Conservation (phyloP, 2,113 vertebrate species). For the Takifugu flavidus region DNA sequence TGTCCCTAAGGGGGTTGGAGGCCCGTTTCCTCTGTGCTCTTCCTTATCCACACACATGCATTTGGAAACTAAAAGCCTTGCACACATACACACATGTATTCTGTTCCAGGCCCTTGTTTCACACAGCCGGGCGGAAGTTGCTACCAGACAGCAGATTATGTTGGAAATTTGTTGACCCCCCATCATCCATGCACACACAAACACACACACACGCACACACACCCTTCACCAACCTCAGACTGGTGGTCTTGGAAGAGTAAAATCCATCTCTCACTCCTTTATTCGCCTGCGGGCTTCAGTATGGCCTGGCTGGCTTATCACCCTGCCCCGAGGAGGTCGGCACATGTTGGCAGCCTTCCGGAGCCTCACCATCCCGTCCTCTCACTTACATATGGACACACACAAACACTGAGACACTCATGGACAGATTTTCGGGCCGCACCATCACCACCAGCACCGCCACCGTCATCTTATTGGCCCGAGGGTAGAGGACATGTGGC, state of each 20-base stretch:
- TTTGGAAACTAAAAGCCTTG: constrained; percentile 24
- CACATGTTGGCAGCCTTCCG: constrained; percentile 41
- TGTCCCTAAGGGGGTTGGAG: constrained; percentile 24
- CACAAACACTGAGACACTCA: constrained; percentile 36
- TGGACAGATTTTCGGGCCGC: constrained; percentile 27
- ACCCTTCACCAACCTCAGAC: constrained; percentile 7
- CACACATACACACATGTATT: constrained; percentile 21
- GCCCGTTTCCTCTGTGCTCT: constrained; percentile 13
- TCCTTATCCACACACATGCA: constrained; percentile 20
- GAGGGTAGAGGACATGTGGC: constrained; percentile 66
- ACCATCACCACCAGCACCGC: constrained; percentile 8
- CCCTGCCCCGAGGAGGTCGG: constrained; percentile 49
- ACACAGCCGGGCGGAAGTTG: constrained; percentile 25
- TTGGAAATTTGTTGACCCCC: constrained; percentile 36
- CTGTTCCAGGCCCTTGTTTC: constrained; percentile 26
- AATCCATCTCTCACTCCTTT: constrained; percentile 31
- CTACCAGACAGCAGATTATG: constrained; percentile 28
- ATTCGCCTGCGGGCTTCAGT: constrained; percentile 54
- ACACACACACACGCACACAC: neutral
- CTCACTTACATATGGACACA: constrained; percentile 48
- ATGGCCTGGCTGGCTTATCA: constrained; percentile 54
- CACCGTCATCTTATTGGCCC: constrained; percentile 53
- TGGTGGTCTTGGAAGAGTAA: constrained; percentile 17
- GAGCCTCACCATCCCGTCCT: constrained; percentile 26
- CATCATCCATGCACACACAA: constrained; percentile 12